Percentiles rank a stretch among this genome's conserved stretches.
phyloP scores from a whole-genome alignment of 1,140 invertebrate species.

The Orius insidiosus region DNA sequence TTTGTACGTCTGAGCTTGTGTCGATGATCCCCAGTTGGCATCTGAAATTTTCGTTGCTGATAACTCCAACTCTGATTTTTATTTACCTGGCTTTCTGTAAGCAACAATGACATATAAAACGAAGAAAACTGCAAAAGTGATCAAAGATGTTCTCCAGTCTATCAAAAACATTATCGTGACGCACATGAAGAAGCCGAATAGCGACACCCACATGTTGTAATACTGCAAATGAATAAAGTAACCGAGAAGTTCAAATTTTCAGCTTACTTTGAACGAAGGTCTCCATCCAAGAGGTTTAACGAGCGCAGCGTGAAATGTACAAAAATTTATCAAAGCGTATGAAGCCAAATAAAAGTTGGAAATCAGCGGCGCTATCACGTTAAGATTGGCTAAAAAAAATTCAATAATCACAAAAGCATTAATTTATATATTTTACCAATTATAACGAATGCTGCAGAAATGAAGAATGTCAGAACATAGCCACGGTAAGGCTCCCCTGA shows the following conservation, averaged over 20 bases:
- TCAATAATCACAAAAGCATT: constrained; percentile 6
- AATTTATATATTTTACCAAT: constrained; percentile 47
- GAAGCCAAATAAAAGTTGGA: constrained; percentile 97
- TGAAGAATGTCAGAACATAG: constrained; percentile 82
- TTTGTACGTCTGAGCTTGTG: constrained; percentile 90
- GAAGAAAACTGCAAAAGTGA: constrained; percentile 77
- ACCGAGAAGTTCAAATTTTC: no score
- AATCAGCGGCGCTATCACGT: constrained; percentile 87
- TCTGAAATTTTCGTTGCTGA: constrained; percentile 39
- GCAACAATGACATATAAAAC: constrained; percentile 76
- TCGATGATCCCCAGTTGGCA: constrained; percentile 95
- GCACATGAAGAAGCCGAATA: constrained; percentile 76
- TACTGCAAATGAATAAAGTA: constrained; percentile 41
- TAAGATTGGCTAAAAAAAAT: constrained; percentile 57
- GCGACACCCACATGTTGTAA: constrained; percentile 87
- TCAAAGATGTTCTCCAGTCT: constrained; percentile 73
- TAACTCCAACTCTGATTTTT: background rate
- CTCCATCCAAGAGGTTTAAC: constrained; percentile 75
- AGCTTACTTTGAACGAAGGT: constrained; percentile 66
- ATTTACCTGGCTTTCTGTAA: constrained; percentile 70
- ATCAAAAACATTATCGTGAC: constrained; percentile 89
- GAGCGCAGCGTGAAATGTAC: constrained; percentile 86
- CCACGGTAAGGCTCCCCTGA: constrained; percentile 85
- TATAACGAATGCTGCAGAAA: constrained; percentile 70
- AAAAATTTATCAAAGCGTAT: constrained; percentile 93